Evolutionary conservation across 2,797 vertebrate genomes (phyloP), one percentile per base, ranked within the genome.

Genomic region (Taeniopygia guttata): DNA sequence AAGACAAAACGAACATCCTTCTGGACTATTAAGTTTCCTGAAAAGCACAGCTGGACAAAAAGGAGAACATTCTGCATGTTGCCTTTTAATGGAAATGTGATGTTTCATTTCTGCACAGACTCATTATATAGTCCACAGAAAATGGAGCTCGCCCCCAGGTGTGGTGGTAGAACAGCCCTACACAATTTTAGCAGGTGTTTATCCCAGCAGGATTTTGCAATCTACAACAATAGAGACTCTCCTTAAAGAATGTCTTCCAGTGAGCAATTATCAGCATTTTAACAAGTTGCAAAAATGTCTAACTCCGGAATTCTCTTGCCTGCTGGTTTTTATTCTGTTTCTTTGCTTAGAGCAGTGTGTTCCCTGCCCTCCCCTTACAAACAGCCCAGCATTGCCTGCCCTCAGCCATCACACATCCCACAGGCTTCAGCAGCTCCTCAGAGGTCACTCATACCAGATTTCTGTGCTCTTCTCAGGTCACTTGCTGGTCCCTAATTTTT

Each of bases 91-190:
- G 26, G 55, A 73, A 73, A 68, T 40, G 9, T 22, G 54, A 43
- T 5, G 9, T 49, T 78, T 64, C 8, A 30, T 59, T 68, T 89
- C 45, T 59, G 36, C 49, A 68, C 21, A 63, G 45, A 26, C 14
- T 38, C 26, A 0, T 36, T 14, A 9, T 2, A 7, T 0, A 15
- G 16, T 5, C 7, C 14, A 13, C 45, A 68, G 48, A 49, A 73
- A 68, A 59, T 14, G 45, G 25, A 73, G 52, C 32, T 58, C 26
- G 29, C 10, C 63, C 54, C 59, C 45, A 67, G 23, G 7, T 23
- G 36, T 49, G 66, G 45, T 32, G 36, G 46, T 78, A 30, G 43
- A 49, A n/a, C 22, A 59, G 13, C 21, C 54, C 43, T 7, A 9
- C 21, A 54, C 19, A n/a, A 19, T 23, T 81, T 40, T 10, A 20